Evolutionary conservation across 2,797 vertebrate genomes (phyloP).

Genomic region (Delichon dasypus): DNA sequence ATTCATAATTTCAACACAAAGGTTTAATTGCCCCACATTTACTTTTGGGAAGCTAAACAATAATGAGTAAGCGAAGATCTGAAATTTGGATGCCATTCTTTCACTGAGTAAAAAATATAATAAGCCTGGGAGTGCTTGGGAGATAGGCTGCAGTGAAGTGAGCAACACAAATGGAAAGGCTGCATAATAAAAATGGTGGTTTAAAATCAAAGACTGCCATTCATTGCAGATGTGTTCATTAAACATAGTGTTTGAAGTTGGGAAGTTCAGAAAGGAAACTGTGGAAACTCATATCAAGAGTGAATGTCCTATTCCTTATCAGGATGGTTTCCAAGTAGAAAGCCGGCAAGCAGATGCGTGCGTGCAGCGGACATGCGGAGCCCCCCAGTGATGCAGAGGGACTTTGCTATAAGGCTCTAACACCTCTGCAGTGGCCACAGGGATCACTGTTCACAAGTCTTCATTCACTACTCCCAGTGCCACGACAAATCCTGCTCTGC

Average conservation of each 20-base stretch:
- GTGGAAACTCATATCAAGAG: background rate
- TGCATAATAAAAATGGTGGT: background rate
- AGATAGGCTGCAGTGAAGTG: background rate
- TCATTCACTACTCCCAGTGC: background rate
- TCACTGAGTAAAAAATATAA: background rate
- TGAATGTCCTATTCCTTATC: background rate
- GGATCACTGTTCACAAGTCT: background rate
- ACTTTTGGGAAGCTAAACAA: background rate
- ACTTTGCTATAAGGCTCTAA: background rate
- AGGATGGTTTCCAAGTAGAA: background rate
- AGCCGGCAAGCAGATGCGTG: rapidly evolving
- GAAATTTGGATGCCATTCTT: background rate
- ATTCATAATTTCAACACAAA: background rate
- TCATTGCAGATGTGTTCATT: background rate
- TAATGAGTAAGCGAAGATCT: background rate
- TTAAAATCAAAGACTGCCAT: background rate
- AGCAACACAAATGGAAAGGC: background rate
- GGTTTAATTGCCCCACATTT: background rate
- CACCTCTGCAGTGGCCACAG: background rate
- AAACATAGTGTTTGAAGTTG: background rate
- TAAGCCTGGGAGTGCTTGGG: background rate
- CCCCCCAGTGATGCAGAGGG: background rate
- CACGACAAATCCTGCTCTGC: background rate
- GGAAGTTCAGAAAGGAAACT: background rate
- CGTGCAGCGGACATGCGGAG: background rate